Evolutionary conservation across 53 echinoderm and acorn worm species (phyloP), one percentile per base, ranked within the genome.

Genomic region (Apostichopus leukothele): DNA sequence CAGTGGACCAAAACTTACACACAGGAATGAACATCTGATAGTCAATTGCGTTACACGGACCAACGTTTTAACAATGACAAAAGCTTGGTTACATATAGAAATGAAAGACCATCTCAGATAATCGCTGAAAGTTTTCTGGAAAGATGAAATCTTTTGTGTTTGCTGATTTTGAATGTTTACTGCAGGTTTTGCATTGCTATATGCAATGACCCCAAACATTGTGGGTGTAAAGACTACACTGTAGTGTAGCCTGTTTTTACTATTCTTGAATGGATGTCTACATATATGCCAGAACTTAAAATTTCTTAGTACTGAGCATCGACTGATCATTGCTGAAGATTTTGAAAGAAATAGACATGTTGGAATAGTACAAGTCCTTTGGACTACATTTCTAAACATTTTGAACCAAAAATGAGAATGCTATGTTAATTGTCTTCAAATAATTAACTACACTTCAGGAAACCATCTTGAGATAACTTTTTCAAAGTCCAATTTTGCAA

Each of bases 1-100:
- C n/a, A 95, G 51, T 18, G 95, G 95, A 6, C 91, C 90, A 66
- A 93, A 95, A 11, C 84, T 79, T 19, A 87, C 59, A 19, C 88
- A 67, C 12, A 92, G 63, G 83, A 90, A 90, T 12, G 92, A 9
- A 5, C 92, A 76, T 27, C 93, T 84, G 5, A 92, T 9, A 76
- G 76, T 86, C 0, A 95, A 60, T 52, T 86, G 88, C 8, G 88
- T 22, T 52, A 90, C 87, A 63, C 91, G 88, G 66, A 92, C 86
- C 9, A 89, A n/a, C 52, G 66, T 71, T 4, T 71, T 14, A 1
- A 9, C 6, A 87, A 75, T 21, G 53, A n/a, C 14, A 26, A 67
- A 27, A 67, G 55, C 22, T 55, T 81, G 18, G 18, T 71, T 71
- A 6, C 13, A 19, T 0, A 16, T 19, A 71, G 18, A 71, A 71